Evolutionary conservation across 2,113 vertebrate species (phyloP), one percentile per base, ranked within the genome.

Genomic region (Corythaeola cristata): DNA sequence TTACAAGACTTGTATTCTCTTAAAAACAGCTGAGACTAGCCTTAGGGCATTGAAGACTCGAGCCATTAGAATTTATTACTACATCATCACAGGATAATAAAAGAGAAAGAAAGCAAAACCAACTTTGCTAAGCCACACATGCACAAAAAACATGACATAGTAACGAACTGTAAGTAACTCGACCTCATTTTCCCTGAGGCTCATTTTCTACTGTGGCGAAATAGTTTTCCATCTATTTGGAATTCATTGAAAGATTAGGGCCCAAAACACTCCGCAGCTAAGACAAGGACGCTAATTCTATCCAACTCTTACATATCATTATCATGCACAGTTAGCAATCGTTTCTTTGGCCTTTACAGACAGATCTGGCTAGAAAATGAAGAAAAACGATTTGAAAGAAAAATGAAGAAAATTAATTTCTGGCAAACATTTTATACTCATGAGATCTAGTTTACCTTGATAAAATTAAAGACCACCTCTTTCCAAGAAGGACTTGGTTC

Each of bases 401-500:
- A 92, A 76, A 85, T 75, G 9, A 94, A 96, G 66, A 96, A 96
- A 97, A 95, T 91, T 58, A 67, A 15, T 87, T 93, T 80, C 72
- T 97, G 96, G 93, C 79, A 87, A 95, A 67, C 13, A 27, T 44
- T 96, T 95, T 91, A 60, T 71, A 71, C 85, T 73, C 55, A 26
- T 45, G 90, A 97, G 76, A 95, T 89, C 11, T 67, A 50, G 56
- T 75, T 97, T 94, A 96, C 93, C 97, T 95, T 91, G 76, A 97
- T 89, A 96, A 98, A 97, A 97, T 94, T 95, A 95, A 97, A 96
- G 94, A 97, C 47, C 47, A 89, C 58, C 50, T 97, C 69, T 89
- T 85, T 91, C 59, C 58, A 88, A 88, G 95, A 95, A 92, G 89
- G 20, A 92, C 67, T 86, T 88, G 16, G 32, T 97, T 90, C 68